Evolutionary conservation across 2,888 invertebrate species (phyloP).

Genomic region (Tiliacea aurago): DNA sequence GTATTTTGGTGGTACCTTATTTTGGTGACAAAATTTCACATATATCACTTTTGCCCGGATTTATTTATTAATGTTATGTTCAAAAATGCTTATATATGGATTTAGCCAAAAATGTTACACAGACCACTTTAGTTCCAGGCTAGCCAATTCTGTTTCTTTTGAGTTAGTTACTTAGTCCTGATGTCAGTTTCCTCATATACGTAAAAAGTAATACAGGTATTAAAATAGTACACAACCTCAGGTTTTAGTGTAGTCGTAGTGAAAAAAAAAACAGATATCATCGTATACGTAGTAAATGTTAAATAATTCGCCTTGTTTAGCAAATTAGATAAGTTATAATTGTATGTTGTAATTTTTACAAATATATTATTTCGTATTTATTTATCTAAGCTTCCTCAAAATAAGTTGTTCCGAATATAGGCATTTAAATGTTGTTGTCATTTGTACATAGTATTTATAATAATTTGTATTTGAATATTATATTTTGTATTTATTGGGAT

Average conservation of each 20-base stretch:
- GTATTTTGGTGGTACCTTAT: too few relatives aligned
- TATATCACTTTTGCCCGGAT: too few relatives aligned
- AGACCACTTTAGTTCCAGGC: too few relatives aligned
- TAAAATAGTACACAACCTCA: constrained; percentile 11
- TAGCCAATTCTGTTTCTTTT: constrained; percentile 1
- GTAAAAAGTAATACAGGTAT: constrained; percentile 8
- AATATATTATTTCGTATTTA: constrained; percentile 9
- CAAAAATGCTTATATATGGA: too few relatives aligned
- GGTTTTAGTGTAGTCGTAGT: background rate
- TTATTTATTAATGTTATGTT: too few relatives aligned
- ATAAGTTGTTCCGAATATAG: constrained; percentile 1
- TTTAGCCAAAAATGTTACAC: too few relatives aligned
- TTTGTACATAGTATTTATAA: constrained; percentile 17
- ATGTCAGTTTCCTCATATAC: background rate
- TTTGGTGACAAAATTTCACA: too few relatives aligned
- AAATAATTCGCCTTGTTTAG: constrained; percentile 7
- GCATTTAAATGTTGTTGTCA: constrained; percentile 3
- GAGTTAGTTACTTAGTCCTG: background rate
- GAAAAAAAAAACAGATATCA: background rate
- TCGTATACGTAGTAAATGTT: constrained; percentile 7
- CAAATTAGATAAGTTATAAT: background rate
- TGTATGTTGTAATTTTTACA: constrained; percentile 11
- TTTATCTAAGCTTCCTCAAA: constrained; percentile 2
- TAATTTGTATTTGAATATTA: background rate
- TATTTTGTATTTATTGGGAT: background rate